phyloP scores from a whole-genome alignment of 2,888 invertebrate species.

The Orthosia gothica region DNA sequence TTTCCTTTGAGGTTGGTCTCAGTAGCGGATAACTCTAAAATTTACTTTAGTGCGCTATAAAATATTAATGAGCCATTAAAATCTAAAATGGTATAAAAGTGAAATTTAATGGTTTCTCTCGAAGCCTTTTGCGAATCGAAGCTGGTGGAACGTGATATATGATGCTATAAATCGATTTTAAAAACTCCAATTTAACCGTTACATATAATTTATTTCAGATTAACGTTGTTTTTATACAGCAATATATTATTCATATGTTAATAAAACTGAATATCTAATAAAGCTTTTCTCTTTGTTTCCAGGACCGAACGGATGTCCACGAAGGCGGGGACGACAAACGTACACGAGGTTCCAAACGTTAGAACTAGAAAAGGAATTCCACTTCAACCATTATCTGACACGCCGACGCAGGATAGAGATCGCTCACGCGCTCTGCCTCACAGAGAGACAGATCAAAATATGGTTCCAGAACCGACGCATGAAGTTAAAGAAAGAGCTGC shows the following conservation, averaged over 20 bases:
- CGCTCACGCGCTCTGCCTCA: constrained; percentile 98
- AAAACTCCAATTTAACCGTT: constrained; percentile 78
- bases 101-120: constrained; percentile 88
- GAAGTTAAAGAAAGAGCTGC: constrained; percentile 98
- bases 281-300: constrained; percentile 86
- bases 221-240: constrained; percentile 62
- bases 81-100: constrained; percentile 90
- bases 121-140: constrained; percentile 83
- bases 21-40: constrained; percentile 90
- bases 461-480: constrained; percentile 99
- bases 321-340: constrained; percentile 98
- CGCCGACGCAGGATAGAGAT: constrained; percentile 99
- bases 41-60: constrained; percentile 89
- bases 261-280: constrained; percentile 61
- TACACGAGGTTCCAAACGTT: constrained; percentile 99
- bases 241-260: constrained; percentile 40
- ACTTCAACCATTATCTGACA: constrained; percentile 99
- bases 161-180: constrained; percentile 85
- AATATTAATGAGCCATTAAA: constrained; percentile 91
- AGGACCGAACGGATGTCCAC: constrained; percentile 99
- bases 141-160: constrained; percentile 84
- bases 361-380: constrained; percentile 99
- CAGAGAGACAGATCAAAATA: constrained; percentile 99
- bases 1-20: constrained; percentile 83
- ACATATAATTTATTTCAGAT: constrained; percentile 72